phyloP scores from a whole-genome alignment of 1,140 invertebrate genomes.

The Zaprionus ornatus region DNA sequence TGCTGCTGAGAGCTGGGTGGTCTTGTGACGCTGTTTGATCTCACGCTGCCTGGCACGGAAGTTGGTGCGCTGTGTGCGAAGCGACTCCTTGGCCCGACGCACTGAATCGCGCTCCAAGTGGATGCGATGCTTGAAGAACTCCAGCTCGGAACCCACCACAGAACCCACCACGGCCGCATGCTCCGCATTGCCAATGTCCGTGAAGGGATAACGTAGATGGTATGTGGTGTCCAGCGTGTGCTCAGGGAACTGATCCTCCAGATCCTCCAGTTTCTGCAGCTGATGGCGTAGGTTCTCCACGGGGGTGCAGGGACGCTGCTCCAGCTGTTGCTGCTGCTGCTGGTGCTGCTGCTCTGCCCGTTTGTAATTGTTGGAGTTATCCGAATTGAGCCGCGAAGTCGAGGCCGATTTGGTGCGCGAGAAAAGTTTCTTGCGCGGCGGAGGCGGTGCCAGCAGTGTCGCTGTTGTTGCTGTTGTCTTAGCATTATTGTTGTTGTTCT shows the following conservation, averaged over 20 bases:
- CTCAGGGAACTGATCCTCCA: conserved; percentile 91
- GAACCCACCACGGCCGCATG: conserved; percentile 57
- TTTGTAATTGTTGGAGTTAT: conserved; percentile 52
- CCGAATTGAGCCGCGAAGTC: conserved; percentile 86
- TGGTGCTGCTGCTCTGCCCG: neutral
- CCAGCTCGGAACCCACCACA: conserved; percentile 87
- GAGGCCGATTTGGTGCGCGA: conserved; percentile 88
- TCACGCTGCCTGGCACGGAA: conserved; percentile 75
- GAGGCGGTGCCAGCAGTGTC: neutral
- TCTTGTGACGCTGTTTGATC: conserved; percentile 75
- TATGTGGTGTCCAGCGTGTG: conserved; percentile 89
- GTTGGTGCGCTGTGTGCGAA: conserved; percentile 84
- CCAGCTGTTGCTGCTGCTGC: neutral
- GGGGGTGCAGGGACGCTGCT: conserved; percentile 87
- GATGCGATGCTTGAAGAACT: conserved; percentile 91
- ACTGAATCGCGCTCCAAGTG: conserved; percentile 91
- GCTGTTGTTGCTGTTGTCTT: conserved; percentile 28
- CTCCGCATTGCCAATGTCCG: conserved; percentile 85
- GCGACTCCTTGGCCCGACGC: conserved; percentile 88
- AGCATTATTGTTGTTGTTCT: conserved; percentile 68
- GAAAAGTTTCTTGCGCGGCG: conserved; percentile 86
- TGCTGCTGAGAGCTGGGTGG: conserved; percentile 41
- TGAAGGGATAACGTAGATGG: conserved; percentile 89
- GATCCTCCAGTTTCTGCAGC: conserved; percentile 90
- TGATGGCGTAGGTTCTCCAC: conserved; percentile 91